Evolutionary conservation across 2,113 vertebrate genomes (phyloP).

Genomic region (Anguilla japonica): DNA sequence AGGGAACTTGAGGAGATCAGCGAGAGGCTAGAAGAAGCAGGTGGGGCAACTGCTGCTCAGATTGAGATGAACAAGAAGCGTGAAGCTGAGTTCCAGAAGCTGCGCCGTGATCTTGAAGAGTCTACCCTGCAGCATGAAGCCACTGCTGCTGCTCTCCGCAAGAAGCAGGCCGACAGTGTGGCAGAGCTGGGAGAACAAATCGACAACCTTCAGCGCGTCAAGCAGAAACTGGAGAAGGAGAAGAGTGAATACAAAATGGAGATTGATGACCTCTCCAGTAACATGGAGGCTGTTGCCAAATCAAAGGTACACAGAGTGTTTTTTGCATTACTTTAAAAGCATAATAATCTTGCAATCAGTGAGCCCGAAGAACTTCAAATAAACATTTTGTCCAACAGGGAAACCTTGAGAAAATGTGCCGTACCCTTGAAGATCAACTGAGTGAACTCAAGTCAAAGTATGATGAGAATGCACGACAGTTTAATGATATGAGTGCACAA

Average conservation of each 20-base stretch:
- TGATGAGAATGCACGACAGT: constrained; percentile 71
- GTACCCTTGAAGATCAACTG: constrained; percentile 85
- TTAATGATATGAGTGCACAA: constrained; percentile 69
- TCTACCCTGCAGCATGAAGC: constrained; percentile 81
- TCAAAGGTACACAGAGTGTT: constrained; percentile 60
- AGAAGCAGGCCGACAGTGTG: constrained; percentile 84
- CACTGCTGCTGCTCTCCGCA: constrained; percentile 60
- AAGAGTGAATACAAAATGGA: constrained; percentile 92
- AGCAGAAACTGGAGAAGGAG: constrained; percentile 91
- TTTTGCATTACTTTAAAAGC: background rate
- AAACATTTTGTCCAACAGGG: constrained; percentile 55
- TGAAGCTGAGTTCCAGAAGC: constrained; percentile 84
- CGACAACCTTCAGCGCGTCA: constrained; percentile 84
- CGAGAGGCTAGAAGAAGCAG: constrained; percentile 81
- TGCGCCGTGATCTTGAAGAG: constrained; percentile 76
- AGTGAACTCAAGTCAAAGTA: constrained; percentile 81
- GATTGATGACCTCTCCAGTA: constrained; percentile 80
- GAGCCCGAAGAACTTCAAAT: background rate
- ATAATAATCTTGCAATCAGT: background rate
- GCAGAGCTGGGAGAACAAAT: constrained; percentile 87
- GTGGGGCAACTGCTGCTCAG: constrained; percentile 82
- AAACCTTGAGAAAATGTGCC: constrained; percentile 87
- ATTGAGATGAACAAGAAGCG: constrained; percentile 91
- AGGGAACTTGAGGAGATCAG: constrained; percentile 77
- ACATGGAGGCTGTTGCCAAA: constrained; percentile 82